phyloP scores from a whole-genome alignment of 2,113 vertebrate genomes.

The Macquaria australasica region DNA sequence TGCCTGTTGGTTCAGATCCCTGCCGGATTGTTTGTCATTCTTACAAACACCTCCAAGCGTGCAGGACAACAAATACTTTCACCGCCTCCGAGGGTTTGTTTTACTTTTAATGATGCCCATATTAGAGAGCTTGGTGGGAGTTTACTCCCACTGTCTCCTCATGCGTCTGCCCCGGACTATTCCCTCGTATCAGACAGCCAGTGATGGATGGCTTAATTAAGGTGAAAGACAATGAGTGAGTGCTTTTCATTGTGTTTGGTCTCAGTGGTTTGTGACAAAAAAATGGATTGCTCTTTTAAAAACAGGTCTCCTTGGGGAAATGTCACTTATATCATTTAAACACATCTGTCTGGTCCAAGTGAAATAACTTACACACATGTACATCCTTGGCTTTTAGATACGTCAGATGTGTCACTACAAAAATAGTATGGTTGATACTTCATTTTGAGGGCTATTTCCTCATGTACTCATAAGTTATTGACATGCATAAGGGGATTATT shows the following conservation, averaged over 20 bases:
- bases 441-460: not conserved
- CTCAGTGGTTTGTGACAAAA: conserved; percentile 77
- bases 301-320: conserved; percentile 78
- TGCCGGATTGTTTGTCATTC: conserved; percentile 50
- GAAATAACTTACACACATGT: conserved; percentile 26
- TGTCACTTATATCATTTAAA: conserved; percentile 76
- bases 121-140: conserved; percentile 52
- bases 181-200: conserved; percentile 73
- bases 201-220: conserved; percentile 87
- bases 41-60: conserved; percentile 31
- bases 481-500: not conserved
- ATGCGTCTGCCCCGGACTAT: conserved; percentile 62
- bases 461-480: not conserved
- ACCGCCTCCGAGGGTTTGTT: conserved; percentile 23
- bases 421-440: not conserved
- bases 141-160: conserved; percentile 63
- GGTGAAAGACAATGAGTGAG: conserved; percentile 85
- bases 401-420: not conserved
- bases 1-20: conserved; percentile 32
- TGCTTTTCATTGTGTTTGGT: conserved; percentile 84
- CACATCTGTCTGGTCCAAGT: conserved; percentile 51
- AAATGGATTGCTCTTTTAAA: conserved; percentile 80
- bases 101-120: conserved; percentile 68
- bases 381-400: conserved; percentile 41
- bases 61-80: conserved; percentile 41